A percentile compares a stretch with the other conserved stretches of the same genome.
phyloP scores from a whole-genome alignment of 2,888 invertebrate genomes.

The Philopedon plagiatum region DNA sequence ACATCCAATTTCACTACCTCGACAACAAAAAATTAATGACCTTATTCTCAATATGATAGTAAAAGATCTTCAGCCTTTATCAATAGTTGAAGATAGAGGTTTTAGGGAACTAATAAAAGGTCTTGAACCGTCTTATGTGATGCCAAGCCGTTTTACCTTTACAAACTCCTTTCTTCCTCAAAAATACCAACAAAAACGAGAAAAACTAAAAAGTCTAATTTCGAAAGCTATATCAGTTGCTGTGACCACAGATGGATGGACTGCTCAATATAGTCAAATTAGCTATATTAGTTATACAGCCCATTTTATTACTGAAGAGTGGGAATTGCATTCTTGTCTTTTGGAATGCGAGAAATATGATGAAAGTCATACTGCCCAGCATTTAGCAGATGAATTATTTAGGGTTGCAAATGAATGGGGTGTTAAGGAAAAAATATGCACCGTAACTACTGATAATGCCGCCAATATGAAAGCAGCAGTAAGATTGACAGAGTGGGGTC shows the following conservation, averaged over 20 bases:
- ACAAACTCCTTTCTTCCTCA: not conserved
- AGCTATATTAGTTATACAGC: constrained; percentile 37
- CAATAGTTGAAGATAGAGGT: constrained; percentile 9
- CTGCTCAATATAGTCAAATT: constrained; percentile 29
- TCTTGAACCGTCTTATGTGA: not conserved
- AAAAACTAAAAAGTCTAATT: not conserved
- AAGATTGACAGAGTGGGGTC: constrained; percentile 8
- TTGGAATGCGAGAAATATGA: constrained; percentile 29
- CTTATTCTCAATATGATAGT: constrained; percentile 13
- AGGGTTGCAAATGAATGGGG: constrained; percentile 24
- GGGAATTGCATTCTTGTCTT: constrained; percentile 31
- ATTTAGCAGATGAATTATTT: constrained; percentile 20
- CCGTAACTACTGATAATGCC: constrained; percentile 34
- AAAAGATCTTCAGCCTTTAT: constrained; percentile 14
- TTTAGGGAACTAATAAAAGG: constrained; percentile 1
- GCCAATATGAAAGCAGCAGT: constrained; percentile 26
- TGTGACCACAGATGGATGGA: constrained; percentile 35
- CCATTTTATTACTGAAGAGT: constrained; percentile 37
- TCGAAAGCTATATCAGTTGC: constrained; percentile 17
- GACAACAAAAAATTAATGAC: constrained; percentile 12
- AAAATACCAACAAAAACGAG: constrained; percentile 3
- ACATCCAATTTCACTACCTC: constrained; percentile 7
- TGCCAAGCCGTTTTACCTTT: constrained; percentile 5
- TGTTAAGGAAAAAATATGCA: constrained; percentile 22
- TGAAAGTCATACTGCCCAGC: constrained; percentile 33